These are phyloP conservation scores for Ascaphus truei DNA, from an alignment of 2,113 vertebrate species.

Conservation along the genomic window DNA sequence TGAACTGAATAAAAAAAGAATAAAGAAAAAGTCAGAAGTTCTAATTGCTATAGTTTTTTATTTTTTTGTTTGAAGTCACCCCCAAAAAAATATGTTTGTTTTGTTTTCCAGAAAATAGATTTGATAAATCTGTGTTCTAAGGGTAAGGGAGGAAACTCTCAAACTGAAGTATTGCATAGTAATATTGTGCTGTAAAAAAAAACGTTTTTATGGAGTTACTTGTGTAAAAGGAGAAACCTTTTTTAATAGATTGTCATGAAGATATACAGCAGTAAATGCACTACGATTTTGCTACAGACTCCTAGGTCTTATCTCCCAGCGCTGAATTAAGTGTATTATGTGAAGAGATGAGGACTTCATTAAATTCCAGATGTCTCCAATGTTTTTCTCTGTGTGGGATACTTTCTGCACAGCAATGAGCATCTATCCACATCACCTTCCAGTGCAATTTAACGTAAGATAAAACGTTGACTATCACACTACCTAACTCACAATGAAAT, in stretches of 20 bases:
- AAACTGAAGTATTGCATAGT: constrained; percentile 23
- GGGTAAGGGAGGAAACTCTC: constrained; percentile 14
- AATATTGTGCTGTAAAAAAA: neutral
- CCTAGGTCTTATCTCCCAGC: constrained; percentile 4
- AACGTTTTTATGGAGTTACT: constrained; percentile 12
- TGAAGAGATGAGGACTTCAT: constrained; percentile 1
- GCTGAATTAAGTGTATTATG: neutral
- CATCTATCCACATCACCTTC: neutral
- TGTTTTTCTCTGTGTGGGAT: constrained; percentile 13
- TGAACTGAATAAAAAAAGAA: neutral
- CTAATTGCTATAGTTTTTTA: neutral
- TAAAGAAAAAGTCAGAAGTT: neutral
- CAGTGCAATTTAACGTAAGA: too few species aligned
- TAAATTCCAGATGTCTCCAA: neutral
- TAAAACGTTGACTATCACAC: too few species aligned
- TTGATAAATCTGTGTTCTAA: constrained; percentile 6
- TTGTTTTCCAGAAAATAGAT: neutral
- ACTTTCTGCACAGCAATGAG: neutral
- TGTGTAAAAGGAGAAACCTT: constrained; percentile 6
- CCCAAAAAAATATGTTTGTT: neutral
- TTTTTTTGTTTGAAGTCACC: neutral
- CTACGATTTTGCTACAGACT: constrained; percentile 29
- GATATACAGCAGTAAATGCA: constrained; percentile 13
- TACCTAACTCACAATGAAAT: too few species aligned
- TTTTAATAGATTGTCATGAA: constrained; percentile 26